Evolutionary conservation across 2,113 vertebrate species (phyloP).

Genomic region (Bothrops jararaca): DNA sequence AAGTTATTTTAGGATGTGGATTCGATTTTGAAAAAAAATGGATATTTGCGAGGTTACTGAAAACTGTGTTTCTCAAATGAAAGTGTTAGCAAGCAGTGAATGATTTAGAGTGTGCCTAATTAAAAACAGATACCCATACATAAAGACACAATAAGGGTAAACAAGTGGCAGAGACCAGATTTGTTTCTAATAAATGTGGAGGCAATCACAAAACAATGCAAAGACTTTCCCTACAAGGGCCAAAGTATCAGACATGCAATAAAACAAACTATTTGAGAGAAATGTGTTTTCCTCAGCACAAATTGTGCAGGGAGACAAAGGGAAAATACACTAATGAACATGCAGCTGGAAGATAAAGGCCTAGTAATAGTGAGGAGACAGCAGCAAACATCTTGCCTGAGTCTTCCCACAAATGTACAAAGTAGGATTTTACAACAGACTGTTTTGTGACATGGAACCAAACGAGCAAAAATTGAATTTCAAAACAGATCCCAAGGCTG

Average conservation of each 20-base stretch:
- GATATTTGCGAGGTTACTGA: conserved; percentile 38
- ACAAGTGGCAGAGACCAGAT: conserved; percentile 42
- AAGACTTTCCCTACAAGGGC: conserved; percentile 38
- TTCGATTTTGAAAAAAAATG: neutral
- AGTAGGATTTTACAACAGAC: conserved; percentile 28
- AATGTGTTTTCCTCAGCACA: conserved; percentile 33
- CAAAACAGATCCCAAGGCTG: conserved; percentile 8
- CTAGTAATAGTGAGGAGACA: neutral
- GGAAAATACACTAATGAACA: conserved; percentile 37
- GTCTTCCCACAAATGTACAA: conserved; percentile 15
- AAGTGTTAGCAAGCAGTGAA: conserved; percentile 19
- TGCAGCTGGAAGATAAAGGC: conserved; percentile 29
- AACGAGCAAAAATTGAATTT: conserved; percentile 22
- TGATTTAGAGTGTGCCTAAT: conserved; percentile 39
- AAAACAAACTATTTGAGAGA: conserved; percentile 30
- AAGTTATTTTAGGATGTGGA: conserved; percentile 34
- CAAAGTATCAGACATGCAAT: conserved; percentile 13
- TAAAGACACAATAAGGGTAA: conserved; percentile 23
- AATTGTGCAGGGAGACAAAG: conserved; percentile 36
- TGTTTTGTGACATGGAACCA: conserved; percentile 23
- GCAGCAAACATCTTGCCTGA: conserved; percentile 19
- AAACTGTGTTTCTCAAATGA: conserved; percentile 38
- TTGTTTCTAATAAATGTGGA: conserved; percentile 33
- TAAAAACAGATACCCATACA: conserved; percentile 35
- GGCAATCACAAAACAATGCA: conserved; percentile 27